Percentiles rank a stretch among this genome's conserved stretches.
Conservation (phyloP, 2,113 vertebrate genomes). For the Forbesichthys papilliferus region DNA sequence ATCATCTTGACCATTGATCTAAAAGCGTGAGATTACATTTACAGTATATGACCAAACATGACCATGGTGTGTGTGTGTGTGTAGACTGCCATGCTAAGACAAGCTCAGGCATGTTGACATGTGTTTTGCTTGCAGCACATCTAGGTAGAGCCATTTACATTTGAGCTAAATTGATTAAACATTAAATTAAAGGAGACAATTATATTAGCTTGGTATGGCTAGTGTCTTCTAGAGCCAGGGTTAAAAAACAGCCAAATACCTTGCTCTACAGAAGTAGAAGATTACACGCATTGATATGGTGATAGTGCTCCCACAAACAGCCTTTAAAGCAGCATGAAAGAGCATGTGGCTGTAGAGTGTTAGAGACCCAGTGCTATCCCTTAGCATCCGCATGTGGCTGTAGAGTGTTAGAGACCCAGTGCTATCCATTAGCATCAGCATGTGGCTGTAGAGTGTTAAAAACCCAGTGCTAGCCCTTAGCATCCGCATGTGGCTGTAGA, state of each 20-base stretch:
- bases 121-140: neutral
- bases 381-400: too few relatives aligned
- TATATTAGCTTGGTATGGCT: neutral
- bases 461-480: too few relatives aligned
- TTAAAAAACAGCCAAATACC: slow-evolving; percentile 53
- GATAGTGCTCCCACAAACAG: too few relatives aligned
- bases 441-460: too few relatives aligned
- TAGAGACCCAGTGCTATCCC: too few relatives aligned
- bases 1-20: neutral
- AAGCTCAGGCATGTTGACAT: neutral
- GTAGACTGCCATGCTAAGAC: neutral
- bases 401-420: too few relatives aligned
- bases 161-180: neutral
- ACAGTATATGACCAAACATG: neutral
- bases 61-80: slow-evolving; percentile 1
- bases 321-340: too few relatives aligned
- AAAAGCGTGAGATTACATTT: neutral
- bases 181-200: neutral
- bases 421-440: too few relatives aligned
- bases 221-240: slow-evolving; percentile 17
- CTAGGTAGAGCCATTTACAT: neutral
- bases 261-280: slow-evolving; percentile 20
- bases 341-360: too few relatives aligned
- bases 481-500: too few relatives aligned
- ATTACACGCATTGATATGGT: neutral